A percentile compares a stretch with the other conserved stretches of the same genome.
Conservation (phyloP, 2,797 vertebrate genomes). For the Pangasius larnaudii region DNA sequence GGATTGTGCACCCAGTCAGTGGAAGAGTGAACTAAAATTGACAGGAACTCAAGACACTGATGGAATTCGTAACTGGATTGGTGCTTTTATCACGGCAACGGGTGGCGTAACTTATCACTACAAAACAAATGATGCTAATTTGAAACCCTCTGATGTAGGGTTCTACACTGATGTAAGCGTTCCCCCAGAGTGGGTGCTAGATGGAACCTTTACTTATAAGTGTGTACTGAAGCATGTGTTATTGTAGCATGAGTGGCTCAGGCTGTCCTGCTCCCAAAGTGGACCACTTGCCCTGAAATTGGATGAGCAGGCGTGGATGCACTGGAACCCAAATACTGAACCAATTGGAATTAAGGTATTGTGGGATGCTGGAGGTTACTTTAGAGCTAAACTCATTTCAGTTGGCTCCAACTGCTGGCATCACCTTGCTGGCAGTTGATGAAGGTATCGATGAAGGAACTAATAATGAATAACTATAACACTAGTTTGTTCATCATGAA, state of each 20-base stretch:
- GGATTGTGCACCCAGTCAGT: background rate
- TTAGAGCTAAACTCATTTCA: background rate
- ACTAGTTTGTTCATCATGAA: background rate
- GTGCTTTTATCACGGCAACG: background rate
- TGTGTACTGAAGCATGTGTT: background rate
- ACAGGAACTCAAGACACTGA: background rate
- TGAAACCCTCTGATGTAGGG: background rate
- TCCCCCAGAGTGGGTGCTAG: background rate
- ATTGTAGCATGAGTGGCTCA: background rate
- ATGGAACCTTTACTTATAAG: background rate
- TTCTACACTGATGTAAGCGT: background rate
- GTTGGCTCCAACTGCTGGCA: background rate
- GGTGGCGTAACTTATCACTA: background rate
- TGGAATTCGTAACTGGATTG: background rate
- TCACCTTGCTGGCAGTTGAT: background rate
- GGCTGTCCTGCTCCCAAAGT: background rate
- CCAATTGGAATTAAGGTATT: background rate
- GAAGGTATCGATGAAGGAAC: background rate
- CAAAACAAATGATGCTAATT: background rate
- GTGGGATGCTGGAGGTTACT: background rate
- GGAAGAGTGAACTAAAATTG: background rate
- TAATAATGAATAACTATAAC: background rate
- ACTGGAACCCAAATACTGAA: background rate
- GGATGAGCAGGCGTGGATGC: background rate
- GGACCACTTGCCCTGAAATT: background rate